These are phyloP conservation scores for Muntiacus reevesi DNA, from an alignment of 2,113 vertebrate species.

Conservation along the genomic window DNA sequence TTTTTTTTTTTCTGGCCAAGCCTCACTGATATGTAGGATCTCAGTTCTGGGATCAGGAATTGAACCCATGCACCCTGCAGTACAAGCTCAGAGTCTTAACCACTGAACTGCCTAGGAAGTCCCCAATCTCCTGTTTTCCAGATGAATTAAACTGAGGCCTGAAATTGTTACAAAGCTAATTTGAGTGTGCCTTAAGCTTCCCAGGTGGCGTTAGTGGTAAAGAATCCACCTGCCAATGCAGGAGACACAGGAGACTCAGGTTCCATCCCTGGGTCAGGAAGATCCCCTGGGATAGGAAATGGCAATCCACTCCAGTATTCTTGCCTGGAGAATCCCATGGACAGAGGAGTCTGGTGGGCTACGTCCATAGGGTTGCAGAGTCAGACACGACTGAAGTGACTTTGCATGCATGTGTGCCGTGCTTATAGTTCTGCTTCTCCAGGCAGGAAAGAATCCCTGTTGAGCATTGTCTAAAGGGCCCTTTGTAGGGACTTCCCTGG, in stretches of 20 bases:
- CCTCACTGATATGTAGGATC: not conserved
- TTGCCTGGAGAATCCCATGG: not conserved
- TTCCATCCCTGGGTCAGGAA: not conserved
- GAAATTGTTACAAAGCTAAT: not conserved
- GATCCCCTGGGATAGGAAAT: not conserved
- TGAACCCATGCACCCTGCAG: not conserved
- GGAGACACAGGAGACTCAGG: not conserved
- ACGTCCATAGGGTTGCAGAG: not conserved
- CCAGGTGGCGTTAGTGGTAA: not conserved
- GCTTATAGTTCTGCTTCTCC: not conserved
- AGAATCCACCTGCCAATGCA: not conserved
- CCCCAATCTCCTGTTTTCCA: not conserved
- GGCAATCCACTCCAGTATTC: not conserved
- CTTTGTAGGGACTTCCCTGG: not conserved
- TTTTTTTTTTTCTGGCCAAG: not conserved
- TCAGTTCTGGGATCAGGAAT: not conserved
- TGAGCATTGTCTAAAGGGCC: not conserved
- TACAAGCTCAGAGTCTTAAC: not conserved
- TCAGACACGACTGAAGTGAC: not conserved
- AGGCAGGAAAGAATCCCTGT: not conserved
- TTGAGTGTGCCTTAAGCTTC: not conserved
- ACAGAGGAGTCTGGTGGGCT: not conserved
- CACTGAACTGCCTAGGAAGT: not conserved
- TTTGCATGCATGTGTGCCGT: not conserved
- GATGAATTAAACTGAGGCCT: not conserved